These are phyloP conservation scores for Augochlora pura DNA, from an alignment of 1,140 invertebrate species.

Conservation along the genomic window DNA sequence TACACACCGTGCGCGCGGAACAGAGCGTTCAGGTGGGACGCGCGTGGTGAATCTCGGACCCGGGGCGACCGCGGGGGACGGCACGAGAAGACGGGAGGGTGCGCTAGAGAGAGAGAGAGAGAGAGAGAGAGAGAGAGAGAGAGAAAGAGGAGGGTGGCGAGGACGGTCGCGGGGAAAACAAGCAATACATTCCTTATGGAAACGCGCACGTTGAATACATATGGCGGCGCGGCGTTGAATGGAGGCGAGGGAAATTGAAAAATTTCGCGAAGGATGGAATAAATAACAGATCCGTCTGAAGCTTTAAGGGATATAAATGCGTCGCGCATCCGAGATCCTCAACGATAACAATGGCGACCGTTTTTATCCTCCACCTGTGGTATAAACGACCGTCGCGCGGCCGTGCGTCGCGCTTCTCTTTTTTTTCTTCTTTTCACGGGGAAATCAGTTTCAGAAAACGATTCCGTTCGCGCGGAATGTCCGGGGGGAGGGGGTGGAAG, in stretches of 20 bases:
- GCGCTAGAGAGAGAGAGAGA: too few species aligned
- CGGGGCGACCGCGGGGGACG: background rate
- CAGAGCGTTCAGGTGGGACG: slow-evolving; percentile 7
- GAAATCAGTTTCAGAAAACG: background rate
- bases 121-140: too few species aligned
- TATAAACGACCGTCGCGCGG: too few species aligned
- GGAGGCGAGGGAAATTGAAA: slow-evolving; percentile 52
- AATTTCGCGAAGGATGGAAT: slow-evolving; percentile 42
- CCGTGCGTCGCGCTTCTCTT: too few species aligned
- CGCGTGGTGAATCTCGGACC: slow-evolving; percentile 34
- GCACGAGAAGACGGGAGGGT: too few species aligned
- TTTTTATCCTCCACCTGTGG: background rate
- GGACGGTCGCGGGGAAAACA: slow-evolving; percentile 14
- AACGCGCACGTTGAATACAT: slow-evolving; percentile 30
- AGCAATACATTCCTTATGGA: slow-evolving; percentile 46
- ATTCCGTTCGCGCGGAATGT: background rate
- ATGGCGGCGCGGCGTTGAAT: slow-evolving; percentile 20
- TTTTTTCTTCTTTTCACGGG: background rate
- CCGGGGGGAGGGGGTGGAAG: too few species aligned
- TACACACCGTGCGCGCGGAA: slow-evolving; percentile 14
- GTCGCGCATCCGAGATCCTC: slow-evolving; percentile 15
- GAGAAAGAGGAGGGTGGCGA: too few species aligned
- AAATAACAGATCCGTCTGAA: slow-evolving; percentile 41
- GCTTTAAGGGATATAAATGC: slow-evolving; percentile 43
- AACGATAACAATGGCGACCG: slow-evolving; percentile 17